These are phyloP conservation scores for Rissa tridactyla DNA, from an alignment of 2,113 vertebrate genomes.

Conservation along the genomic window DNA sequence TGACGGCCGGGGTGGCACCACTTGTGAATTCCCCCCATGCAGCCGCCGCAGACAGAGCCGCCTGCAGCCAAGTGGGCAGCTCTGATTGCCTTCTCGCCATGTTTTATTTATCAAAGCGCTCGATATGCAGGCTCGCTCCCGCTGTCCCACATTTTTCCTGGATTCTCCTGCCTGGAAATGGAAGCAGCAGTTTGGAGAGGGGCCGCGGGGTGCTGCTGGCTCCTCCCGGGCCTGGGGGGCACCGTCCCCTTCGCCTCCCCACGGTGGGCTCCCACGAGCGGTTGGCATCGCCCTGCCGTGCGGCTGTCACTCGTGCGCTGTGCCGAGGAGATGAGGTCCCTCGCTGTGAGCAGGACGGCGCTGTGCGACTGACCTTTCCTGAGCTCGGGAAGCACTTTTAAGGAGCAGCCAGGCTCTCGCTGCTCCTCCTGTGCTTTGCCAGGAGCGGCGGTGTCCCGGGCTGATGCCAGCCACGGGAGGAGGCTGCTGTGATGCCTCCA, in stretches of 20 bases:
- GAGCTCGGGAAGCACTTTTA: not conserved
- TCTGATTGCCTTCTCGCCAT: conserved; percentile 35
- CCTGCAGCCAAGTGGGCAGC: conserved; percentile 39
- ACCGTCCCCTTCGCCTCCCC: rapidly evolving
- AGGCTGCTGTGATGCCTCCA: not conserved
- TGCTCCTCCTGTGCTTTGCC: not conserved
- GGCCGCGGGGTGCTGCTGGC: not conserved
- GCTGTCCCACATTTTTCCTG: conserved; percentile 10
- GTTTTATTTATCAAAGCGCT: conserved; percentile 59
- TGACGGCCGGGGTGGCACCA: not conserved
- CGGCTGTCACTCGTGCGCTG: not conserved
- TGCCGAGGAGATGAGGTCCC: not conserved
- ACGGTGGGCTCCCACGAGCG: rapidly evolving
- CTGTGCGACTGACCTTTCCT: not conserved
- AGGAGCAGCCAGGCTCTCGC: not conserved
- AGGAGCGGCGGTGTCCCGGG: not conserved
- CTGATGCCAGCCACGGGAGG: not conserved
- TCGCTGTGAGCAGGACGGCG: not conserved
- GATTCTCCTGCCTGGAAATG: conserved; percentile 7
- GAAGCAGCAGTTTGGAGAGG: not conserved
- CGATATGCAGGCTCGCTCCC: not conserved
- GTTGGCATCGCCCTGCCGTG: not conserved
- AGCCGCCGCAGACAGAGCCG: not conserved
- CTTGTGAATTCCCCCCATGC: conserved; percentile 16
- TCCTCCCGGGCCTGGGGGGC: not conserved